A percentile compares a stretch with the other conserved stretches of the same genome.
Conservation (phyloP, 2,797 vertebrate species). For the Neopelma chrysocephalum region DNA sequence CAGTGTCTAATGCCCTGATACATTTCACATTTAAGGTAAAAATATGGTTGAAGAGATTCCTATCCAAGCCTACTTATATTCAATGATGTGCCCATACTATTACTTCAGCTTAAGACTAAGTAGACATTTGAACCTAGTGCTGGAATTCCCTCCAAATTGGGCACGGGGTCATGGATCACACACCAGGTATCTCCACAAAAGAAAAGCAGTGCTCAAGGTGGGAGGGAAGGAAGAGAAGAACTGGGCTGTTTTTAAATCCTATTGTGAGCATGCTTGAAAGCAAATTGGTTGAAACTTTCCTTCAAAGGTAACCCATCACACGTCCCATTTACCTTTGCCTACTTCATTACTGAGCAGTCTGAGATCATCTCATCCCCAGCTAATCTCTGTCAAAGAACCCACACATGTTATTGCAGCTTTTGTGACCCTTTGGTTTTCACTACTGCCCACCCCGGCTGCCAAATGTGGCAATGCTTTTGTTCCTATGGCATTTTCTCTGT, state of each 20-base stretch:
- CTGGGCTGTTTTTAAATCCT: not conserved
- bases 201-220: not conserved
- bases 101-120: not conserved
- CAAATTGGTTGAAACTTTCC: not conserved
- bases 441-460: not conserved
- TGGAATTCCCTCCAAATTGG: not conserved
- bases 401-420: not conserved
- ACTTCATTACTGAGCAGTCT: fast-evolving
- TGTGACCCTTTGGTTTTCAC: slow-evolving; percentile 1
- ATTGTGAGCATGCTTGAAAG: not conserved
- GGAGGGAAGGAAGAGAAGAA: not conserved
- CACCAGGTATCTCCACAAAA: fast-evolving
- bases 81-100: not conserved
- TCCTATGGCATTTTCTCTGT: slow-evolving; percentile 26
- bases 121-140: not conserved
- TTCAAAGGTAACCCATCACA: not conserved
- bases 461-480: slow-evolving; percentile 47
- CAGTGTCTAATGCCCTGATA: not conserved
- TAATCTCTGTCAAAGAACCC: not conserved
- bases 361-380: not conserved
- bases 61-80: not conserved
- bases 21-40: not conserved
- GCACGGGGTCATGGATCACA: not conserved
- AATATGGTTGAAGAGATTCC: not conserved
- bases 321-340: not conserved